phyloP scores from a whole-genome alignment of 2,888 invertebrate genomes.

The Drosophila paramelanica region DNA sequence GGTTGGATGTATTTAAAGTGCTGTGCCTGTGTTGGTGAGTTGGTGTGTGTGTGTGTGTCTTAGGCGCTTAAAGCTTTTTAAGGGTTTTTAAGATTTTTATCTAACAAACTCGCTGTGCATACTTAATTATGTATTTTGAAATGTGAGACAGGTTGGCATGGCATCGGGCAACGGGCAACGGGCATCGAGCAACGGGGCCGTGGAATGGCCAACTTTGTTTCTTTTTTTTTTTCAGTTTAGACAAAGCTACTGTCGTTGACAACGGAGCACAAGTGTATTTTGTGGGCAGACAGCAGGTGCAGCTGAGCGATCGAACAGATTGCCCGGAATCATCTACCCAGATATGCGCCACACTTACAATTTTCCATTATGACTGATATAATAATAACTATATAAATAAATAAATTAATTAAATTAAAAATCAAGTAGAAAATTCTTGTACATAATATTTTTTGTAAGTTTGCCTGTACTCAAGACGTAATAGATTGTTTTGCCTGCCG shows the following conservation, averaged over 20 bases:
- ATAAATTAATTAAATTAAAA: not conserved
- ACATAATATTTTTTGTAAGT: not conserved
- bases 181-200: conserved; percentile 8
- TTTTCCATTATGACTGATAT: not conserved
- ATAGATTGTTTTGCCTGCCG: conserved; percentile 29
- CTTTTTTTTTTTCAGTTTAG: conserved; percentile 19
- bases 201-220: conserved; percentile 29
- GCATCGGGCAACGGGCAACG: conserved; percentile 32
- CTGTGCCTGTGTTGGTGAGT: conserved; percentile 14
- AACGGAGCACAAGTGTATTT: conserved; percentile 53
- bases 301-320: conserved; percentile 35
- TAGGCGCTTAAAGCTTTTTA: conserved; percentile 80
- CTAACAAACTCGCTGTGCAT: conserved; percentile 81
- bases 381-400: not conserved
- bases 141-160: conserved; percentile 80
- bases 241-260: conserved; percentile 77
- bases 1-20: not conserved
- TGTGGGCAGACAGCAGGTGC: conserved; percentile 39
- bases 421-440: not conserved
- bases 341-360: conserved; percentile 6
- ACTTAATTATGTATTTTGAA: conserved; percentile 80
- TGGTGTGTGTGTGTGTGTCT: conserved; percentile 49
- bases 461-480: not conserved
- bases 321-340: conserved; percentile 22
- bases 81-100: conserved; percentile 80